Percentiles rank a stretch among this genome's conserved stretches.
Conservation (phyloP, 2,113 vertebrate genomes). For the Bambusicola thoracicus region DNA sequence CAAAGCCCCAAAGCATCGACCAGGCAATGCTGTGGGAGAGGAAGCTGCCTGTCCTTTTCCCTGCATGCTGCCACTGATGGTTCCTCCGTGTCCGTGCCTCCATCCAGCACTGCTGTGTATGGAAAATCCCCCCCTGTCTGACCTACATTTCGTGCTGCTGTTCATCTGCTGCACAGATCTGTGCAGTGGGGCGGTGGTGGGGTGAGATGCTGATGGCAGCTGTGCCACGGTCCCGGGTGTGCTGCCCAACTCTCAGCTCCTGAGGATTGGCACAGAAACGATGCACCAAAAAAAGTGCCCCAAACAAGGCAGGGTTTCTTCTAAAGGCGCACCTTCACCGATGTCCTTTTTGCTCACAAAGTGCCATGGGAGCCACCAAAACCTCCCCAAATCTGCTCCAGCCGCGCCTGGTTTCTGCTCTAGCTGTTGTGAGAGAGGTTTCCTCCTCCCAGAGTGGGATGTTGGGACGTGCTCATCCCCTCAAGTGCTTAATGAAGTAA, state of each 20-base stretch:
- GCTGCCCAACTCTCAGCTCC: neutral
- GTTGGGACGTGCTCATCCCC: neutral
- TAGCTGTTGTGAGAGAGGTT: neutral
- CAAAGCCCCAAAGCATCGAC: accelerated
- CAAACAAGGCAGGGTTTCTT: neutral
- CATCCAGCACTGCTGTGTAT: accelerated
- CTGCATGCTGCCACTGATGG: too few relatives aligned
- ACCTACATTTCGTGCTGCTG: neutral
- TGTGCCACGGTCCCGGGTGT: neutral
- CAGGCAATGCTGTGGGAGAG: accelerated
- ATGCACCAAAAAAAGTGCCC: neutral
- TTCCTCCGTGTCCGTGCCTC: neutral
- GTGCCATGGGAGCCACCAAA: neutral
- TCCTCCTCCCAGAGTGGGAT: neutral
- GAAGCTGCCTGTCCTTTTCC: neutral
- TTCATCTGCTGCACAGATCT: neutral
- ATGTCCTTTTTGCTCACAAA: neutral
- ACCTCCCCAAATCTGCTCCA: neutral
- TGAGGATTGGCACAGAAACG: neutral
- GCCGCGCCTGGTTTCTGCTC: neutral
- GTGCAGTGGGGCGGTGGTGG: neutral
- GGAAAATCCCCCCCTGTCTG: neutral
- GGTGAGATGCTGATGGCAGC: too few relatives aligned
- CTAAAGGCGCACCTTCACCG: neutral
- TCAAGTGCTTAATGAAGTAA: neutral